These are phyloP conservation scores for Hydrolagus colliei DNA, from an alignment of 2,797 vertebrate species.

Conservation along the genomic window DNA sequence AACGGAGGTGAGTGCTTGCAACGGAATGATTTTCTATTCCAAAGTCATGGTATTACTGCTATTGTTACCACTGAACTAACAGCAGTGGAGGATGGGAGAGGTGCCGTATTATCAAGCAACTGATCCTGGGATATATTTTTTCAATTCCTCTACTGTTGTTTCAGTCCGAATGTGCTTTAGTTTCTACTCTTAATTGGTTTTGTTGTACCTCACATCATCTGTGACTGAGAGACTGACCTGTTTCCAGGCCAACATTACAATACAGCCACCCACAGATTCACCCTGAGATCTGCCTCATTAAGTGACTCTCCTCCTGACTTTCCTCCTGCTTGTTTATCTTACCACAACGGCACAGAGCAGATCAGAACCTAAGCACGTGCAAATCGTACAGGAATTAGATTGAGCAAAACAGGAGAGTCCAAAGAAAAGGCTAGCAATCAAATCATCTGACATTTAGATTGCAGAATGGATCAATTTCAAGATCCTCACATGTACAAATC, in stretches of 20 bases:
- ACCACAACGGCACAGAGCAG: too few relatives aligned
- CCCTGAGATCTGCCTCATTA: too few relatives aligned
- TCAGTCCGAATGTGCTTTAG: neutral
- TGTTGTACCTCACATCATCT: neutral
- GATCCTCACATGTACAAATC: too few relatives aligned
- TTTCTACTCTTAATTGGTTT: neutral
- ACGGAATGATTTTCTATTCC: neutral
- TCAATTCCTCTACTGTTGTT: conserved; percentile 41
- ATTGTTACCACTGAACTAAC: too few relatives aligned
- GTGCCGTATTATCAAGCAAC: too few relatives aligned
- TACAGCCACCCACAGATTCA: neutral
- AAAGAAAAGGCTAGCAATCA: too few relatives aligned
- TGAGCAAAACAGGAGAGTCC: too few relatives aligned
- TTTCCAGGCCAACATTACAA: neutral
- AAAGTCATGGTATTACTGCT: too few relatives aligned
- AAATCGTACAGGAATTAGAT: too few relatives aligned
- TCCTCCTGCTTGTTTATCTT: neutral
- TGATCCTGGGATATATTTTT: conserved; percentile 30
- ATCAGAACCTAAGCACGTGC: neutral
- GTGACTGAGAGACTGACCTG: neutral
- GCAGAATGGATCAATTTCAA: too few relatives aligned
- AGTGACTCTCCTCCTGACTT: neutral
- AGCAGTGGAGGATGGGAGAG: too few relatives aligned
- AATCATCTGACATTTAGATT: too few relatives aligned
- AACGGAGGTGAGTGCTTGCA: neutral